Base-by-base conservation (phyloP, 1,140 invertebrate genomes). In the Aphis gossypii region DNA sequence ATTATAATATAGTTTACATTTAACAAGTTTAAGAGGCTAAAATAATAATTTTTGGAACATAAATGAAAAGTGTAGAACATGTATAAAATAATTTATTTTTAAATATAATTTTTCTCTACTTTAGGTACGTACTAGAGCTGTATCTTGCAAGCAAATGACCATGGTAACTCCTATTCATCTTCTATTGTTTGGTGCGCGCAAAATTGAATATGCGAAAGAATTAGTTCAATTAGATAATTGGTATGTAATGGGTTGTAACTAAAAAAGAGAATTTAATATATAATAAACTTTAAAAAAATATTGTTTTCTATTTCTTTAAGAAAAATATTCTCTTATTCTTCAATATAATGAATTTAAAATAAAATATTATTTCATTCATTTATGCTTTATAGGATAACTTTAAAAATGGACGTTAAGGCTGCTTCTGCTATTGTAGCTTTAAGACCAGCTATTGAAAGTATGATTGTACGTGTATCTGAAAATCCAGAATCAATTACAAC, bases 81-180 rank as follows among this genome's bases (percentile, higher is more conserved):
- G 11, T n/a, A n/a, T 68, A 68, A 68, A 76, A 76, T 76, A 18
- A 76, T 60, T 30, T 60, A 30, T 11, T 60, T 60, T 30, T 60
- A 0, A 60, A 60, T 68, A 35, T 14, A n/a, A 76, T 46, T 94
- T 25, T 89, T 89, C 51, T 89, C 48, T 56, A 51, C 87, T 93
- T 41, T 94, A 97, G 96, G 98, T 99, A 87, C 97, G 99, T 92
- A 99, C 99, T 0, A 96, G 98, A 94, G 98, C 99, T 14, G 98
- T 99, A n/a, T 98, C 98, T 30, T 99, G 98, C 95, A 99, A 99
- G 95, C 98, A 99, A 96, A 98, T 99, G 96, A 98, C 98, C 0
- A 99, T 99, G 98, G 97, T 99, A 3, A 97, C 98, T 4, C 98
- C 99, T 0, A 95, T 99, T 94, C 99, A 99, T 95, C 95, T 99